Percentiles rank a stretch among this genome's conserved stretches.
These are phyloP conservation scores for Ennomos erosarius DNA, from an alignment of 2,888 invertebrate species.

Conservation along the genomic window DNA sequence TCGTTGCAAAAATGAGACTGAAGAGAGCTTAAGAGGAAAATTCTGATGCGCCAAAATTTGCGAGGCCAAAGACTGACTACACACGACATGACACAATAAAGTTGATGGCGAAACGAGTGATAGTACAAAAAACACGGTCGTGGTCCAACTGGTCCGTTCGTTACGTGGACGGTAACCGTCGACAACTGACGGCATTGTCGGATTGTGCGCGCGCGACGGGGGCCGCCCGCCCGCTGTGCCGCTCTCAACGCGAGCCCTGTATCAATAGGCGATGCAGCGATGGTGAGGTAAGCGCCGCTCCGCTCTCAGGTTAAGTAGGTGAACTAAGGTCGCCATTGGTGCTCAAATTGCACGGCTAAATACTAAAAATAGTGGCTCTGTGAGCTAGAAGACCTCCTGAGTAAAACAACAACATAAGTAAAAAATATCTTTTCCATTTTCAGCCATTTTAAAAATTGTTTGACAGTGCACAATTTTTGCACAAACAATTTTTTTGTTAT, in stretches of 20 bases:
- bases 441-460: too few relatives aligned
- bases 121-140: constrained; percentile 48
- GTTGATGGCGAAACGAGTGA: constrained; percentile 68
- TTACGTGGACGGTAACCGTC: constrained; percentile 39
- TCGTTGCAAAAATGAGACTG: too few relatives aligned
- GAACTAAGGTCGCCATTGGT: neutral
- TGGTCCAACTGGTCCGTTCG: constrained; percentile 54
- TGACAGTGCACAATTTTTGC: too few relatives aligned
- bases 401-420: too few relatives aligned
- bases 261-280: constrained; percentile 21
- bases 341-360: too few relatives aligned
- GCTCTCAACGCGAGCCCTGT: constrained; percentile 62
- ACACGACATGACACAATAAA: constrained; percentile 64
- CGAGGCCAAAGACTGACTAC: constrained; percentile 15
- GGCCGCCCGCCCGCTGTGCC: constrained; percentile 67
- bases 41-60: constrained; percentile 16
- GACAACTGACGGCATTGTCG: constrained; percentile 50
- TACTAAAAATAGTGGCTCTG: too few relatives aligned
- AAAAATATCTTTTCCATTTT: too few relatives aligned
- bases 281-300: constrained; percentile 5
- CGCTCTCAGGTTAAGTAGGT: neutral
- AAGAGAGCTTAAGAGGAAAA: too few relatives aligned
- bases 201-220: constrained; percentile 62
- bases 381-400: too few relatives aligned
- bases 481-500: too few relatives aligned